These are phyloP conservation scores for Tipula vernalis DNA, from an alignment of 2,888 invertebrate species.

Conservation along the genomic window DNA sequence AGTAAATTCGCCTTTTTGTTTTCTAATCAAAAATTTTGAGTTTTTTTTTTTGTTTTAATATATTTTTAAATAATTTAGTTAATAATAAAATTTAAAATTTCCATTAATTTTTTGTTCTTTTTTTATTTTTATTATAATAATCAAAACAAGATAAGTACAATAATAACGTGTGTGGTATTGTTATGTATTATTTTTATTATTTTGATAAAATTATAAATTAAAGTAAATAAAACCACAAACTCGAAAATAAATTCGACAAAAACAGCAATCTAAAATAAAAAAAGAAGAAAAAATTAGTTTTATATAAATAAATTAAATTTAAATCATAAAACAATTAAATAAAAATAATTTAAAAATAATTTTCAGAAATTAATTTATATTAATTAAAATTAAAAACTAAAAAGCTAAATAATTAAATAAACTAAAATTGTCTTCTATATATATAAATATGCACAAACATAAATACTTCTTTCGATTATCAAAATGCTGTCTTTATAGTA, in stretches of 20 bases:
- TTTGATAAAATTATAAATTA: background rate
- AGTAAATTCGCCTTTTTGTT: no score
- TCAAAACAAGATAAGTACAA: background rate
- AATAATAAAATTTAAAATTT: background rate
- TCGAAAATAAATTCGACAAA: background rate
- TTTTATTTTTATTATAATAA: background rate
- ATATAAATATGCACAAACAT: background rate
- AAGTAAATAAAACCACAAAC: background rate
- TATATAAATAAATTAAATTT: background rate
- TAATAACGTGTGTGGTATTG: background rate
- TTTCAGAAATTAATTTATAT: background rate
- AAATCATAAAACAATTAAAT: background rate
- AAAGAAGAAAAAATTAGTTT: background rate
- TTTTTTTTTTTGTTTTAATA: background rate
- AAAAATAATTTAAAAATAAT: background rate
- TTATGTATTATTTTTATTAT: background rate
- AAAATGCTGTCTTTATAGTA: background rate
- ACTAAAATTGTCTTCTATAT: background rate
- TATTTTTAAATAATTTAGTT: background rate
- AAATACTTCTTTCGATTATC: background rate
- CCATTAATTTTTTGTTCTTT: background rate
- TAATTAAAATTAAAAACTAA: background rate
- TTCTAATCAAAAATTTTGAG: background rate
- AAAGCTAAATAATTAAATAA: background rate
- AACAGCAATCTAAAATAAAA: background rate